Conservation (phyloP, 2,888 invertebrate species). For the Chymomyza caudatula region DNA sequence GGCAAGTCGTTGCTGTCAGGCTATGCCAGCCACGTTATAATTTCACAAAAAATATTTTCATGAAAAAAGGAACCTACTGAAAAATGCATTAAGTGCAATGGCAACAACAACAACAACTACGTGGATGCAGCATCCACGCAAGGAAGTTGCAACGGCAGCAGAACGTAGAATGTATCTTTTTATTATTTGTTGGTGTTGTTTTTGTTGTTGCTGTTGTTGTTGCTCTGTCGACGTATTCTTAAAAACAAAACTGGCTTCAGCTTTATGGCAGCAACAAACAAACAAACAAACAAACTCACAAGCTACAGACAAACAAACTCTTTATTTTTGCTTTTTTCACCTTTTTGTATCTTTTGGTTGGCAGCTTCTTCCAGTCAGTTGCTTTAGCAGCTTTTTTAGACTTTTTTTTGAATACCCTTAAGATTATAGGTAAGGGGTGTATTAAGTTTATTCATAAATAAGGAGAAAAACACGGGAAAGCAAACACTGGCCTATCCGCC, state of each 20-base stretch:
- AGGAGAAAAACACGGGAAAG: no score
- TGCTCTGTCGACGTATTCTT: conserved; percentile 38
- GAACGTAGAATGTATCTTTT: conserved; percentile 5
- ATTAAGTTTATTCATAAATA: background rate
- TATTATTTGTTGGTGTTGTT: conserved; percentile 21
- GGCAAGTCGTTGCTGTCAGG: conserved; percentile 29
- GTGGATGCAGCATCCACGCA: background rate
- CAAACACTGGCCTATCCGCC: no score
- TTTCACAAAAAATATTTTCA: conserved; percentile 58
- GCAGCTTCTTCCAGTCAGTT: conserved; percentile 40
- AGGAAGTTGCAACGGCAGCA: conserved; percentile 13
- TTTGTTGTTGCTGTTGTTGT: conserved; percentile 11
- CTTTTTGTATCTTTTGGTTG: conserved; percentile 36
- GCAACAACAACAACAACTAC: conserved; percentile 39
- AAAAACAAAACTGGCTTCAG: conserved; percentile 65
- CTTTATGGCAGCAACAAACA: conserved; percentile 68
- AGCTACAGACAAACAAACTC: background rate
- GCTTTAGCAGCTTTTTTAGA: conserved; percentile 45
- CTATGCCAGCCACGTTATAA: conserved; percentile 52
- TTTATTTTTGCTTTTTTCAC: background rate
- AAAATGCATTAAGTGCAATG: conserved; percentile 75
- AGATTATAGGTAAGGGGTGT: background rate
- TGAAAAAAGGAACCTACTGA: conserved; percentile 67
- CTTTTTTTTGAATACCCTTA: conserved; percentile 18
- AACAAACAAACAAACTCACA: conserved; percentile 58